Percentiles rank a stretch among this genome's conserved stretches.
These are phyloP conservation scores for Prietella phreatophila DNA, from an alignment of 2,113 vertebrate species.

Conservation along the genomic window DNA sequence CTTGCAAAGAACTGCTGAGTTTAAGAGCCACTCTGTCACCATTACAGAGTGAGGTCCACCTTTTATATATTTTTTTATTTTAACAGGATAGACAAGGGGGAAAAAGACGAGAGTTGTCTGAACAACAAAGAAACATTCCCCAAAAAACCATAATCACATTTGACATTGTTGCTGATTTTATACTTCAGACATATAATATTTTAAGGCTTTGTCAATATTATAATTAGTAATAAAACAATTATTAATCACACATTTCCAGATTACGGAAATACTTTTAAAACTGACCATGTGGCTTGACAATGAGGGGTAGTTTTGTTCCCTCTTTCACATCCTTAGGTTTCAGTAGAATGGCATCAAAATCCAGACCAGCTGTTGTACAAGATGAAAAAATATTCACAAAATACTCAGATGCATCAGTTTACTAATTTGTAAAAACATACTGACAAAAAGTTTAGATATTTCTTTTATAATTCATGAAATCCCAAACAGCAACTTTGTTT, in stretches of 20 bases:
- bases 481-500: neutral
- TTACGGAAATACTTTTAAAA: conserved; percentile 21
- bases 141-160: neutral
- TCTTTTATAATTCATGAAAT: neutral
- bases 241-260: neutral
- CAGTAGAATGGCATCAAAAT: conserved; percentile 88
- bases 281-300: conserved; percentile 89
- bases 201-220: neutral
- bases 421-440: neutral
- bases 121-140: neutral
- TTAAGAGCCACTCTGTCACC: conserved; percentile 84
- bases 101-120: neutral
- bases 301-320: conserved; percentile 77
- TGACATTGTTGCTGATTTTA: neutral
- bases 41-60: conserved; percentile 89
- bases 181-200: neutral
- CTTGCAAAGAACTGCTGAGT: conserved; percentile 77
- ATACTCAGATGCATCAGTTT: neutral
- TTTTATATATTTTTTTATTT: conserved; percentile 60
- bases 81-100: neutral
- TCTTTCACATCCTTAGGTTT: conserved; percentile 73
- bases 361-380: conserved; percentile 75
- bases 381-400: neutral
- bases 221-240: neutral
- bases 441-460: neutral